Percentiles rank a stretch among this genome's conserved stretches.
Evolutionary conservation across 2,888 invertebrate species (phyloP).

Genomic region (Drosophila heteroneura): DNA sequence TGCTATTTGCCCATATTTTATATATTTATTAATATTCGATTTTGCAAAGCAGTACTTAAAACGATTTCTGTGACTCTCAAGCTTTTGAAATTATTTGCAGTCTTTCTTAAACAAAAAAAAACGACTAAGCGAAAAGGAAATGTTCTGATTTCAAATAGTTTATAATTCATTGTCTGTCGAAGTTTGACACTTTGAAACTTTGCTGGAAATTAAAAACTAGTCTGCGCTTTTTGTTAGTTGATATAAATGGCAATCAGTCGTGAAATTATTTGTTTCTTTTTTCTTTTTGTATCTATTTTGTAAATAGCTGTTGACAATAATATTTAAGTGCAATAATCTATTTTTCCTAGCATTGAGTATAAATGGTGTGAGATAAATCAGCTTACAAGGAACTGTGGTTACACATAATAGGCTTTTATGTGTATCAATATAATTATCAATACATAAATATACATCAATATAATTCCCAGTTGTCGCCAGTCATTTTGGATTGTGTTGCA

Average conservation of each 20-base stretch:
- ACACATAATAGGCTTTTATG: neutral
- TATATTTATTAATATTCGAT: neutral
- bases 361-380: neutral
- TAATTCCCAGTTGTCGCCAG: neutral
- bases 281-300: neutral
- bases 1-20: neutral
- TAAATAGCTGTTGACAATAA: neutral
- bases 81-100: neutral
- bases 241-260: neutral
- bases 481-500: neutral
- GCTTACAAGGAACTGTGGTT: no score
- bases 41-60: neutral
- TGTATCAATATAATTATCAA: neutral
- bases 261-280: neutral
- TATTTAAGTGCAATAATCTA: neutral
- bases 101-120: neutral
- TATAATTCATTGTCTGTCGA: slow-evolving; percentile 1
- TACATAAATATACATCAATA: neutral
- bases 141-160: neutral
- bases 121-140: neutral
- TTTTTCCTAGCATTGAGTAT: neutral
- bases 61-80: neutral
- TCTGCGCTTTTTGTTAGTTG: neutral
- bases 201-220: neutral
- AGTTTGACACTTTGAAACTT: slow-evolving; percentile 4